A percentile compares a stretch with the other conserved stretches of the same genome.
Conservation (phyloP, 92 coral and sea anemone species). For the Diadumene lineata region DNA sequence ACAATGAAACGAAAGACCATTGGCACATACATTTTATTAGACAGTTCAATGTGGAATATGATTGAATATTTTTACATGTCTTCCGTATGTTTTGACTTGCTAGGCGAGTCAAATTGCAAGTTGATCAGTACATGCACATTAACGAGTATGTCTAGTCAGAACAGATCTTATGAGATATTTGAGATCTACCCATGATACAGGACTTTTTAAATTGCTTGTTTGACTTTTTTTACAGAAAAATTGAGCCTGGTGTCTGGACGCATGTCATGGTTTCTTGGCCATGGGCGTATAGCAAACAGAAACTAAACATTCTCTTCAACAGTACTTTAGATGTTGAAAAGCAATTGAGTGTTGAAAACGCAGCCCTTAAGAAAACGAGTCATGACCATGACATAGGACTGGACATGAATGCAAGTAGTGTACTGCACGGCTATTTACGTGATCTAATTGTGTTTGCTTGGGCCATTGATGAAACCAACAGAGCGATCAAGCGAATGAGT, state of each 20-base stretch:
- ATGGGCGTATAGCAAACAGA: background rate
- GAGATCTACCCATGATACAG: background rate
- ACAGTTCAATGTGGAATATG: too few species aligned
- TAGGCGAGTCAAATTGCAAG: too few species aligned
- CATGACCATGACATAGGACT: constrained; percentile 15
- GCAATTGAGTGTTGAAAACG: background rate
- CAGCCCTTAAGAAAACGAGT: background rate
- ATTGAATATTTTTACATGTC: too few species aligned
- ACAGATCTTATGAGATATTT: background rate
- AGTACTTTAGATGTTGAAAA: background rate
- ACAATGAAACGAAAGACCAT: too few species aligned
- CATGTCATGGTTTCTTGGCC: background rate
- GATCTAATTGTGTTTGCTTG: constrained; percentile 6
- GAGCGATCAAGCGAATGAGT: background rate
- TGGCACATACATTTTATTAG: too few species aligned
- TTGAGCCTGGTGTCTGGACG: background rate
- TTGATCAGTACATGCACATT: too few species aligned
- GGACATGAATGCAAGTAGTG: constrained; percentile 6
- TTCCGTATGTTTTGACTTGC: too few species aligned
- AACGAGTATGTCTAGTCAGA: background rate
- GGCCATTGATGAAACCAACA: background rate
- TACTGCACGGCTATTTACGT: constrained; percentile 17
- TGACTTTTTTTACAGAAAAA: background rate
- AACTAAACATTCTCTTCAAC: background rate
- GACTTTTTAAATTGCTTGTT: background rate